Base-by-base conservation (phyloP, 2,113 vertebrate species). In the Peucedramus taeniatus region DNA sequence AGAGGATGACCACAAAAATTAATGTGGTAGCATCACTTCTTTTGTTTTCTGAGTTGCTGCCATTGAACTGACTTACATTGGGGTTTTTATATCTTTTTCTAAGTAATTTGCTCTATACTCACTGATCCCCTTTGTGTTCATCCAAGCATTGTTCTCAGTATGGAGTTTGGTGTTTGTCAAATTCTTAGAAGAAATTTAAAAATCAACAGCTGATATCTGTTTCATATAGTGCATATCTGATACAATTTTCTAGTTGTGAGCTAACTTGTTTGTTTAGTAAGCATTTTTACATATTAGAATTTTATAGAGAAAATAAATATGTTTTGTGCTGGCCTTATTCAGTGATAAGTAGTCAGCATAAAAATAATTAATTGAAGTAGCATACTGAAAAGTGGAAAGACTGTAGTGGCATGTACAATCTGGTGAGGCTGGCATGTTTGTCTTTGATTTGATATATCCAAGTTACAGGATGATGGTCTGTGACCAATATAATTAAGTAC, bases 401-500 rank as follows among this genome's bases (percentile, higher is more conserved):
- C 88, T 96, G 92, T 78, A 96, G 88, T 96, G 96, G 93, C 90
- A 90, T 90, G 94, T 96, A 94, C 90, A 47, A 90, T 97, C 93
- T 84, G 88, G 88, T 90, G 94, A 90, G 69, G 69, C 88, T 95
- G 96, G 87, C 93, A 39, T 74, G 87, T 83, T 96, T 93, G 87
- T 81, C 91, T 96, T 96, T 93, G 90, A 93, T 91, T 95, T 97
- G 94, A 81, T 90, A 96, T 92, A 92, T 89, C 87, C 87, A 90
- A 50, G 66, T 84, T 87, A 91, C 3, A 15, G 87, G 93, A 93
- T 96, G 93, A 95, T 90, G 63, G 85, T 95, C 79, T 97, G 93
- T 95, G 92, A 96, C 93, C 93, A 94, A 57, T 95, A 76, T 97
- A 97, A 96, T 96, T 95, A 95, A 96, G 94, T 84, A 85, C 87